A percentile compares a stretch with the other conserved stretches of the same genome.
phyloP scores from a whole-genome alignment of 2,797 vertebrate genomes.

The Sebastiscus tertius region DNA sequence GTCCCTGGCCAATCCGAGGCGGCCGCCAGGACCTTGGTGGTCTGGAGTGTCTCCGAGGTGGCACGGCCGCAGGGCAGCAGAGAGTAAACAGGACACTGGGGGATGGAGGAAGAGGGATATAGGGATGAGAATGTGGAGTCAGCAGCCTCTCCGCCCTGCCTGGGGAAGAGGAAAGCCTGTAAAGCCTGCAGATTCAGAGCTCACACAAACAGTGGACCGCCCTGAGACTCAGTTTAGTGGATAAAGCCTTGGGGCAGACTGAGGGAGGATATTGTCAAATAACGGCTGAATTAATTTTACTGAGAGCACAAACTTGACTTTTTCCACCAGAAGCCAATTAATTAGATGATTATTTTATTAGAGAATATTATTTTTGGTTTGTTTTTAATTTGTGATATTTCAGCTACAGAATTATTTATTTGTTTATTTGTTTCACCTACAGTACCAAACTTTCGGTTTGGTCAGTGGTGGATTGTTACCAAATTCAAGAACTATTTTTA shows the following conservation, averaged over 20 bases:
- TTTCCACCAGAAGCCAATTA: slow-evolving; percentile 29
- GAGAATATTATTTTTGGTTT: not conserved
- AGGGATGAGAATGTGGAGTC: slow-evolving; percentile 81
- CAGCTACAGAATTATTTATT: not conserved
- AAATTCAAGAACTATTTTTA: not conserved
- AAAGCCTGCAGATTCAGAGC: slow-evolving; percentile 78
- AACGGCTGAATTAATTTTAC: slow-evolving; percentile 49
- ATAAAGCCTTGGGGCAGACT: slow-evolving; percentile 62
- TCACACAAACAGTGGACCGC: slow-evolving; percentile 72
- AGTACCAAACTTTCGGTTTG: not conserved
- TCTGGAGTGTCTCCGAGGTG: slow-evolving; percentile 82
- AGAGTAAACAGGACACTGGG: slow-evolving; percentile 80
- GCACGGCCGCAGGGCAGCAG: slow-evolving; percentile 74
- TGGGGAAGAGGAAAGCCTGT: slow-evolving; percentile 76
- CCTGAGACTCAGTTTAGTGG: slow-evolving; percentile 66
- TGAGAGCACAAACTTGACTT: slow-evolving; percentile 31
- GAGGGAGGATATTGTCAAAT: slow-evolving; percentile 50
- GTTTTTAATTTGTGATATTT: not conserved
- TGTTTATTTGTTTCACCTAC: not conserved
- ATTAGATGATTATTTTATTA: slow-evolving; percentile 27
- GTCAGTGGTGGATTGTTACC: not conserved
- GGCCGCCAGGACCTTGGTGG: slow-evolving; percentile 77
- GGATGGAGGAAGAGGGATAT: slow-evolving; percentile 70
- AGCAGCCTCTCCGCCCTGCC: slow-evolving; percentile 69
- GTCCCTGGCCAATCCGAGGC: slow-evolving; percentile 47